These are phyloP conservation scores for Philaenus spumarius DNA, from an alignment of 1,140 invertebrate species.

Conservation along the genomic window DNA sequence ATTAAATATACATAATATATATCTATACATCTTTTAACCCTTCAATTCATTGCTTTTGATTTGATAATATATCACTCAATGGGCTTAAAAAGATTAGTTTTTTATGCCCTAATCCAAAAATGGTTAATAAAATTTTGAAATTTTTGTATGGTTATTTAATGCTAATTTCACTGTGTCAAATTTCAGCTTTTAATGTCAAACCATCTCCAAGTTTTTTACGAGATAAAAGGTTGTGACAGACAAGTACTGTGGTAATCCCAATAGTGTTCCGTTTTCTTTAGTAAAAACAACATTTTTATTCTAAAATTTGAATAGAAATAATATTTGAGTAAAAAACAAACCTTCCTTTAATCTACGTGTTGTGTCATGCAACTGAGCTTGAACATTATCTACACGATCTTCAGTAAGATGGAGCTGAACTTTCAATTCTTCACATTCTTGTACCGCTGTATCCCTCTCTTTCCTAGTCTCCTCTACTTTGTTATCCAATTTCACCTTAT, in stretches of 20 bases:
- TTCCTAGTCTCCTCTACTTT: conserved; percentile 59
- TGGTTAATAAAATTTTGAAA: too few species aligned
- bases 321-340: conserved; percentile 38
- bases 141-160: too few species aligned
- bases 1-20: too few species aligned
- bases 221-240: too few species aligned
- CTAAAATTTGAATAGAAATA: conserved; percentile 1
- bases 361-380: conserved; percentile 67
- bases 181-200: too few species aligned
- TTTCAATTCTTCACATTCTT: conserved; percentile 65
- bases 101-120: too few species aligned
- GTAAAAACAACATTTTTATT: neutral
- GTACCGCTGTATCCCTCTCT: conserved; percentile 59
- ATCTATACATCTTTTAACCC: too few species aligned
- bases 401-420: conserved; percentile 68
- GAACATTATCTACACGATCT: conserved; percentile 65
- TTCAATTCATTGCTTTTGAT: too few species aligned
- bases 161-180: too few species aligned
- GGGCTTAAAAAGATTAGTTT: too few species aligned
- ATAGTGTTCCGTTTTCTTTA: neutral
- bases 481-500: conserved; percentile 58
- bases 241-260: conserved; percentile 8
- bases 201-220: too few species aligned
- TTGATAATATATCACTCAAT: too few species aligned
- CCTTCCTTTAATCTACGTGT: conserved; percentile 70